Conservation (phyloP, 2,888 invertebrate species). For the Stenolophus ochropezus region DNA sequence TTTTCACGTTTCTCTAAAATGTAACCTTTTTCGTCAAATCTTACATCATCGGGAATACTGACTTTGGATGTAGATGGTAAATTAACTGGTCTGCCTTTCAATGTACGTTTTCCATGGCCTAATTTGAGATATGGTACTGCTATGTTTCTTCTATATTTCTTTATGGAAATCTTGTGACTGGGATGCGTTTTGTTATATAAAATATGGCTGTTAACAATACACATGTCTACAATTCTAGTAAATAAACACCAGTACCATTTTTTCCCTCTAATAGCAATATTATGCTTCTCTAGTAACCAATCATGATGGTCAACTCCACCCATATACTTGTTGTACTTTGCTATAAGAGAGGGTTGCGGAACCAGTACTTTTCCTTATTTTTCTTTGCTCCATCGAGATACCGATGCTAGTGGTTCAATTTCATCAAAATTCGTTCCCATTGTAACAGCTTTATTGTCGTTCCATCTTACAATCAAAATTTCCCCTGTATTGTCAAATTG, state of each 20-base stretch:
- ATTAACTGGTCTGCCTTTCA: slow-evolving; percentile 58
- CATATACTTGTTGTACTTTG: slow-evolving; percentile 50
- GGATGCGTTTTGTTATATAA: slow-evolving; percentile 59
- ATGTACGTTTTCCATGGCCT: slow-evolving; percentile 60
- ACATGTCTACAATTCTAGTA: slow-evolving; percentile 64
- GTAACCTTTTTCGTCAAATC: slow-evolving; percentile 55
- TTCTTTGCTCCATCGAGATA: slow-evolving; percentile 28
- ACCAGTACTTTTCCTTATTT: slow-evolving; percentile 29
- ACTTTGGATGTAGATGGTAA: slow-evolving; percentile 52
- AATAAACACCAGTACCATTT: slow-evolving; percentile 56
- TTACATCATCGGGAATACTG: slow-evolving; percentile 51
- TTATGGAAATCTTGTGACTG: slow-evolving; percentile 59
- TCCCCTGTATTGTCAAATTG: slow-evolving; percentile 46
- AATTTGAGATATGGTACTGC: slow-evolving; percentile 63
- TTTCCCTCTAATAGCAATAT: slow-evolving; percentile 38
- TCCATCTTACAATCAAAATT: slow-evolving; percentile 47
- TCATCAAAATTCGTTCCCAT: slow-evolving; percentile 37
- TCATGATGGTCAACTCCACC: slow-evolving; percentile 57
- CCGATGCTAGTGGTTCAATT: slow-evolving; percentile 22
- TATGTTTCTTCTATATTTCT: slow-evolving; percentile 62
- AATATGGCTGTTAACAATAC: slow-evolving; percentile 61
- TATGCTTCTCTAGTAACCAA: slow-evolving; percentile 53
- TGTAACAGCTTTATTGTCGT: slow-evolving; percentile 55
- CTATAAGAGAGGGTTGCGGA: slow-evolving; percentile 62
- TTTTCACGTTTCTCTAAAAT: slow-evolving; percentile 58